A percentile compares a stretch with the other conserved stretches of the same genome.
These are phyloP conservation scores for Bombus polaris DNA, from an alignment of 1,140 invertebrate genomes.

Conservation along the genomic window DNA sequence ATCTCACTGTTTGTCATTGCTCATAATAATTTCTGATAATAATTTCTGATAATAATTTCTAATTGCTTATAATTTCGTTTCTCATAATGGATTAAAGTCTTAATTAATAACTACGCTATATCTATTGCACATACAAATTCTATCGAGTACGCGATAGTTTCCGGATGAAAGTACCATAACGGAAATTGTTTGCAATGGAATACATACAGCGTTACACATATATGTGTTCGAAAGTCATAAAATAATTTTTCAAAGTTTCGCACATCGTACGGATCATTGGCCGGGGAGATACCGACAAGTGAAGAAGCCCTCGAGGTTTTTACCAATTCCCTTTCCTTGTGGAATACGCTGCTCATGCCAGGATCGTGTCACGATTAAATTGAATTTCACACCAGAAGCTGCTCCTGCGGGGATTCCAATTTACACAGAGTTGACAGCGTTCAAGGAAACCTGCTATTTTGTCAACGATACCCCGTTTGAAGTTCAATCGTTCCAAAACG, in stretches of 20 bases:
- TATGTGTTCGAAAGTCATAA: not conserved
- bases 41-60: no score
- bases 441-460: not conserved
- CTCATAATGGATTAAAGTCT: not conserved
- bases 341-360: not conserved
- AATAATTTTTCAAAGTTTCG: not conserved
- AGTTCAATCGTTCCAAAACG: no score
- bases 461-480: not conserved
- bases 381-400: conserved; percentile 30
- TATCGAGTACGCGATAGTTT: not conserved
- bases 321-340: no score
- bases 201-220: no score
- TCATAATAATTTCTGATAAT: no score
- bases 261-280: not conserved
- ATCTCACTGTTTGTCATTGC: no score
- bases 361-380: conserved; percentile 27
- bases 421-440: not conserved
- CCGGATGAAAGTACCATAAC: not conserved
- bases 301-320: not conserved
- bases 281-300: not conserved
- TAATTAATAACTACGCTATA: not conserved
- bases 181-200: not conserved
- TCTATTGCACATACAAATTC: not conserved
- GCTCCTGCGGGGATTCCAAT: not conserved
- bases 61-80: not conserved